phyloP scores from a whole-genome alignment of 2,113 vertebrate genomes.

The Miniopterus natalensis region DNA sequence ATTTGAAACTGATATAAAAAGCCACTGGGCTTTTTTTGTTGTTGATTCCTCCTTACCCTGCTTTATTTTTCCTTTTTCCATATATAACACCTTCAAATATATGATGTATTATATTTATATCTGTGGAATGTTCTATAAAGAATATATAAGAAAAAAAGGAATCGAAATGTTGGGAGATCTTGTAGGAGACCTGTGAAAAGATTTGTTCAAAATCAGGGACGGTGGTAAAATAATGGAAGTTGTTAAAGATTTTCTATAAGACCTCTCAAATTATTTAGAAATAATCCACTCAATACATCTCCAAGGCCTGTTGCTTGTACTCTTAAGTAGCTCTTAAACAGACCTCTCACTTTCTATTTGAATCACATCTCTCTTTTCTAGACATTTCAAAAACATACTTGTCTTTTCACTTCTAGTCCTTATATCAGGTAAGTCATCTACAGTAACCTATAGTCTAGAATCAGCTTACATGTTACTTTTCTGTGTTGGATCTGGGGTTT shows the following conservation, averaged over 20 bases:
- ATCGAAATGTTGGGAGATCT: not conserved
- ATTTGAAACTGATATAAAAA: no score
- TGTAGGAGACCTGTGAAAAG: not conserved
- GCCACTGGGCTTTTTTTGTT: not conserved
- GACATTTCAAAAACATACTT: not conserved
- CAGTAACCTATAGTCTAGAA: not conserved
- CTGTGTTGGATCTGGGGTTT: not conserved
- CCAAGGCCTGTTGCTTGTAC: not conserved
- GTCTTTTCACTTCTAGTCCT: not conserved
- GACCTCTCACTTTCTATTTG: not conserved
- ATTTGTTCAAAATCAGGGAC: conserved; percentile 21
- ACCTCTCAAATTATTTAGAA: not conserved
- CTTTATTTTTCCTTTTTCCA: not conserved
- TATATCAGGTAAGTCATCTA: not conserved
- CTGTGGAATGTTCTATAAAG: not conserved
- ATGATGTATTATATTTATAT: not conserved
- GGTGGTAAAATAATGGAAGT: not conserved
- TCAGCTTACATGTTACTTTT: not conserved
- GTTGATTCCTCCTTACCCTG: not conserved
- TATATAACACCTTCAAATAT: not conserved
- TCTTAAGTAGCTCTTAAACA: not conserved
- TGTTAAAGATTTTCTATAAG: not conserved
- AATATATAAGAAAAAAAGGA: not conserved
- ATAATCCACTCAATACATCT: not conserved
- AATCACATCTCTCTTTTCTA: not conserved